Evolutionary conservation across 64 coral and sea anemone species (phyloP).

Genomic region (Dendronephthya gigantea): DNA sequence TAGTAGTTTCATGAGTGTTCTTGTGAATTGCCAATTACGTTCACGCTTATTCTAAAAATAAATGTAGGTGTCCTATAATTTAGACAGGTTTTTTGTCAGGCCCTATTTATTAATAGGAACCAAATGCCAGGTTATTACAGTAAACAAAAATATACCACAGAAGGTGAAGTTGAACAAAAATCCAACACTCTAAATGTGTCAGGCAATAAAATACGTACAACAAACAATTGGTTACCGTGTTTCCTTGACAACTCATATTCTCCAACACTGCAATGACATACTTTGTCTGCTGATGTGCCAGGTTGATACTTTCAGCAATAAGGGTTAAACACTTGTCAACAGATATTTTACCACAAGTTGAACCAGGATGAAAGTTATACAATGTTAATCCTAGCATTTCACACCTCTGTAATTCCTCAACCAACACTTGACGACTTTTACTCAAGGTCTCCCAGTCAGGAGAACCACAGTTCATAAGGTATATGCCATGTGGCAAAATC

Average conservation of each 20-base stretch:
- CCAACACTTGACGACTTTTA: slow-evolving; percentile 64
- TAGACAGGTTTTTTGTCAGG: no score
- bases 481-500: slow-evolving; percentile 87
- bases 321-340: slow-evolving; percentile 52
- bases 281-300: slow-evolving; percentile 64
- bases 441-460: slow-evolving; percentile 67
- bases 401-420: slow-evolving; percentile 79
- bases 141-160: no score
- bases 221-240: slow-evolving; percentile 43
- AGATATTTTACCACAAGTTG: slow-evolving; percentile 76
- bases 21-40: no score
- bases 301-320: slow-evolving; percentile 87
- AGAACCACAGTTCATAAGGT: slow-evolving; percentile 90
- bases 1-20: no score
- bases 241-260: slow-evolving; percentile 94
- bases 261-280: slow-evolving; percentile 72
- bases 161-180: no score
- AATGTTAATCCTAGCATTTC: slow-evolving; percentile 68
- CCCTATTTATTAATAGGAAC: no score
- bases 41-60: no score
- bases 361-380: slow-evolving; percentile 95
- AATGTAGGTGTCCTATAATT: no score
- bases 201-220: background rate
- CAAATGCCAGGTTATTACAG: no score
- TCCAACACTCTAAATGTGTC: no score